A percentile compares a stretch with the other conserved stretches of the same genome.
phyloP scores from a whole-genome alignment of 2,888 invertebrate genomes.

The Papilio gigon region DNA sequence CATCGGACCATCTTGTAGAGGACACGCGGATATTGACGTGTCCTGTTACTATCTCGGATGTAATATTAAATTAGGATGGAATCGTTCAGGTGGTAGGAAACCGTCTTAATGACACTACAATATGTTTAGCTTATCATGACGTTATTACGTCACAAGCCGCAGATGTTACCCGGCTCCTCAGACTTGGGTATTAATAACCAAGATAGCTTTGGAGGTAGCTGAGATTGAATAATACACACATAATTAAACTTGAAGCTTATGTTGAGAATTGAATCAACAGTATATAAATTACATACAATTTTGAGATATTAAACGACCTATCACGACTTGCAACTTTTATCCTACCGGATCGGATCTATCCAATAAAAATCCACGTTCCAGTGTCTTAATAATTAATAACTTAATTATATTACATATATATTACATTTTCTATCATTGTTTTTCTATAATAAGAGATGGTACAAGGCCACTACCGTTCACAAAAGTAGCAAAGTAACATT shows the following conservation, averaged over 20 bases:
- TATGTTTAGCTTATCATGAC: conserved; percentile 31
- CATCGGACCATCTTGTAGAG: too few species aligned
- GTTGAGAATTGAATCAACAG: neutral
- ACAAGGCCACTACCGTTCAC: too few species aligned
- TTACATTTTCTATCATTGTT: too few species aligned
- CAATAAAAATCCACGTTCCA: too few species aligned
- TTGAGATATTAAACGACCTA: neutral
- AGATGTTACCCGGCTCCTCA: conserved; percentile 25
- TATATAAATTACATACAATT: neutral
- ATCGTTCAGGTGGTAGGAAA: conserved; percentile 21
- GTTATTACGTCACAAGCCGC: conserved; percentile 23
- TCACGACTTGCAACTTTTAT: neutral
- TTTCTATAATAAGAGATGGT: too few species aligned
- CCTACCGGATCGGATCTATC: too few species aligned
- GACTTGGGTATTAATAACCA: conserved; percentile 18
- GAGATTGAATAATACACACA: conserved; percentile 10
- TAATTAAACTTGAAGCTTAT: neutral
- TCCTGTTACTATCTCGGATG: too few species aligned
- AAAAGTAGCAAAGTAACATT: too few species aligned
- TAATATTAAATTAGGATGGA: conserved; percentile 11
- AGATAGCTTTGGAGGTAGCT: neutral
- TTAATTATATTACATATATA: too few species aligned
- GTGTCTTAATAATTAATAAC: too few species aligned
- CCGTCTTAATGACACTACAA: conserved; percentile 17
- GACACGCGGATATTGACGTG: too few species aligned